These are phyloP conservation scores for Apodemus sylvaticus DNA, from an alignment of 2,113 vertebrate genomes.

Conservation along the genomic window DNA sequence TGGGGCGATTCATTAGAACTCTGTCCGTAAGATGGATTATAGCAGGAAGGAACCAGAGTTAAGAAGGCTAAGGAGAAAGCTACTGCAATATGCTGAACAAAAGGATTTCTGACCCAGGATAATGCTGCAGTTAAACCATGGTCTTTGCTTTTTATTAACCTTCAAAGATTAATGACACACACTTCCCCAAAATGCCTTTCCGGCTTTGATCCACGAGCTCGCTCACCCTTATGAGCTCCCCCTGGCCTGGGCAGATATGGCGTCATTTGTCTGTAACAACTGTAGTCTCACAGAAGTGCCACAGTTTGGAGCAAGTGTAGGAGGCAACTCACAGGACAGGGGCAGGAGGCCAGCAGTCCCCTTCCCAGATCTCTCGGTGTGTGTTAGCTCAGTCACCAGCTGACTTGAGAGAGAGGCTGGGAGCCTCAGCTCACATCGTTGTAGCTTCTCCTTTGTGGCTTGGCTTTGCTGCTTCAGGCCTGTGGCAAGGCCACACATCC, in stretches of 20 bases:
- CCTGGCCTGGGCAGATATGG: neutral
- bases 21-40: neutral
- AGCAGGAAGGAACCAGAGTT: slow-evolving; percentile 37
- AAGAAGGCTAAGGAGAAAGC: slow-evolving; percentile 28
- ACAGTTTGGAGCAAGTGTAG: neutral
- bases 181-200: neutral
- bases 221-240: neutral
- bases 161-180: slow-evolving; percentile 23
- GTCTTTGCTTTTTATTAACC: slow-evolving; percentile 49
- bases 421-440: neutral
- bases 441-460: neutral
- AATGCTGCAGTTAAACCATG: slow-evolving; percentile 39
- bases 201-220: neutral
- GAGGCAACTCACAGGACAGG: neutral
- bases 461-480: neutral
- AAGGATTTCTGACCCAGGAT: slow-evolving; percentile 32
- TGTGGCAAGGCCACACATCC: neutral
- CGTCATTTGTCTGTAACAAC: neutral
- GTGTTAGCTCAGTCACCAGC: neutral
- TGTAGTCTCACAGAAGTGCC: neutral
- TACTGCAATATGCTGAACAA: neutral
- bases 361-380: neutral
- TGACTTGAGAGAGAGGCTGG: neutral
- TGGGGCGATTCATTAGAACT: slow-evolving; percentile 40
- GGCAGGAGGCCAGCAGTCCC: neutral